A percentile compares a stretch with the other conserved stretches of the same genome.
Evolutionary conservation across 30 jellyfish, hydroid and myxozoan species (phyloP).

Genomic region (Chrysaora quinquecirrha): DNA sequence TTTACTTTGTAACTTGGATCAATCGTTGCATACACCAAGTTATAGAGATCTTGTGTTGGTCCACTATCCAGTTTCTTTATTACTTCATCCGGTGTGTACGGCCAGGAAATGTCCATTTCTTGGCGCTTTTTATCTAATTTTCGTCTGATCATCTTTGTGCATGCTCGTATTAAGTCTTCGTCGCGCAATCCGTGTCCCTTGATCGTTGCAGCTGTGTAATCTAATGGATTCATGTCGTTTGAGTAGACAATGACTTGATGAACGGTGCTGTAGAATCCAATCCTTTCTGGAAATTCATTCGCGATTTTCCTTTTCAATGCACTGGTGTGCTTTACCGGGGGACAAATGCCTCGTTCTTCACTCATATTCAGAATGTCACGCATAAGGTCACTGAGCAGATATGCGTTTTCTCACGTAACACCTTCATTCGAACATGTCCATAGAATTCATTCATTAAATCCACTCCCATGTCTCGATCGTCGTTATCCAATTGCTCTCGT

Average conservation of each 20-base stretch:
- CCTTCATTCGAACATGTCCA: neutral
- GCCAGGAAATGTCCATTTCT: neutral
- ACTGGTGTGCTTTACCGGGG: constrained; percentile 3
- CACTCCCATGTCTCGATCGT: neutral
- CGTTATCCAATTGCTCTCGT: neutral
- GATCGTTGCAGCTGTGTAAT: constrained; percentile 37
- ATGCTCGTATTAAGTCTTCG: constrained; percentile 20
- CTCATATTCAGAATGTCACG: constrained; percentile 26
- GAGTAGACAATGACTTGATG: constrained; percentile 7
- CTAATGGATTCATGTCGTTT: constrained; percentile 31
- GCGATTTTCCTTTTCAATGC: constrained; percentile 24
- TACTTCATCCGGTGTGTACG: constrained; percentile 29
- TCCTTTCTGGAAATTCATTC: constrained; percentile 5
- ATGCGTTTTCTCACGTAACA: constrained; percentile 34
- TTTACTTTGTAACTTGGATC: constrained; percentile 3
- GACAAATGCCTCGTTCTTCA: constrained; percentile 27
- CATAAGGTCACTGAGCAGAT: constrained; percentile 37
- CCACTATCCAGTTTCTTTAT: constrained; percentile 11
- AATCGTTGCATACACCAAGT: neutral
- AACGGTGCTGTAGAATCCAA: neutral
- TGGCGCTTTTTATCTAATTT: neutral
- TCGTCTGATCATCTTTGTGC: constrained; percentile 12
- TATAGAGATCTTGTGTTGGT: constrained; percentile 13
- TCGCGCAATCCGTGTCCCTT: constrained; percentile 39
- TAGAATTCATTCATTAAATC: neutral